These are phyloP conservation scores for Oreochromis aureus DNA, from an alignment of 2,113 vertebrate species.

Conservation along the genomic window DNA sequence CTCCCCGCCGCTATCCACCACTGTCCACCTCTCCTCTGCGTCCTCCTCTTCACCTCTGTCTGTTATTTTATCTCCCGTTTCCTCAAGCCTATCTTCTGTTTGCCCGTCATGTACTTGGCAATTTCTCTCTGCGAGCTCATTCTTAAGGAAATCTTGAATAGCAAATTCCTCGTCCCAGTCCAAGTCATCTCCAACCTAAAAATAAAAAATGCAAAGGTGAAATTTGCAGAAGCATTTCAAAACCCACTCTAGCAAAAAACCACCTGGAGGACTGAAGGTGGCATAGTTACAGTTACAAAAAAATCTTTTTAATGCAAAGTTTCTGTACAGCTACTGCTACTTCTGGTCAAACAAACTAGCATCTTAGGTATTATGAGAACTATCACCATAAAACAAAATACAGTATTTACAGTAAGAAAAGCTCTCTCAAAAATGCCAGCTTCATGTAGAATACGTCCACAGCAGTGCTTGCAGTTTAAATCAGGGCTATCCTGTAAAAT, in stretches of 20 bases:
- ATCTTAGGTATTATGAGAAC: neutral
- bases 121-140: constrained; percentile 22
- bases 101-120: neutral
- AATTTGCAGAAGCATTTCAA: neutral
- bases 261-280: neutral
- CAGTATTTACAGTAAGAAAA: neutral
- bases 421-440: neutral
- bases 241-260: neutral
- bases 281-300: neutral
- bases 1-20: constrained; percentile 21
- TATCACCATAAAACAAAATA: neutral
- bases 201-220: neutral
- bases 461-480: neutral
- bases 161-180: constrained; percentile 68
- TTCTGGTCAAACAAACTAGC: neutral
- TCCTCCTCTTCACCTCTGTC: constrained; percentile 28
- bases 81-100: neutral
- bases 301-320: fast-evolving
- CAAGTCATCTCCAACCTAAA: constrained; percentile 56
- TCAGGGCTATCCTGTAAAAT: neutral
- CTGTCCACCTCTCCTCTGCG: constrained; percentile 40
- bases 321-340: neutral
- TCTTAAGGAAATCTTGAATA: constrained; percentile 55
- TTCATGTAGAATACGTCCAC: neutral
- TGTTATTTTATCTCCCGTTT: neutral